Conservation (phyloP, 1,140 invertebrate genomes). For the Bombus superbus region DNA sequence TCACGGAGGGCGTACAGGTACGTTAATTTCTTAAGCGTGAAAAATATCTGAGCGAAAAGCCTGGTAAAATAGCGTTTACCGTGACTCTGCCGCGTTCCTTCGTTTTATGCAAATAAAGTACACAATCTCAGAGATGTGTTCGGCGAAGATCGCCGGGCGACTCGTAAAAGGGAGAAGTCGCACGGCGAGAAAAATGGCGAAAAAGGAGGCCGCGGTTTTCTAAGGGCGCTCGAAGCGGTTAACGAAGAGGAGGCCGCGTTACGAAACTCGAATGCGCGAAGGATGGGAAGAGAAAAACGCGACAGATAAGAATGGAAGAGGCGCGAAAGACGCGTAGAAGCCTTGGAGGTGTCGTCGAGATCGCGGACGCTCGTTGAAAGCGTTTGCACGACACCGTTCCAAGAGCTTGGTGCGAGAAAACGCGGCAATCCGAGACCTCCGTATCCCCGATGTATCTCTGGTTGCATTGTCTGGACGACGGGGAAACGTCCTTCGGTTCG, state of each 20-base stretch:
- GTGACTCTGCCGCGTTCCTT: not conserved
- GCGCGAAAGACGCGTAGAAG: not conserved
- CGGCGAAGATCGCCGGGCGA: not conserved
- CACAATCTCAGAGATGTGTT: not conserved
- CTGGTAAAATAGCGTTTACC: not conserved
- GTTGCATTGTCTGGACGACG: slow-evolving; percentile 58
- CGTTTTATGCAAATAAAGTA: not conserved
- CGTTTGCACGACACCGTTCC: slow-evolving; percentile 28
- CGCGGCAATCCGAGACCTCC: slow-evolving; percentile 31
- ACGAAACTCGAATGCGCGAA: slow-evolving; percentile 3
- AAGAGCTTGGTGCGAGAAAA: slow-evolving; percentile 32
- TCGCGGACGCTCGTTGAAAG: slow-evolving; percentile 33
- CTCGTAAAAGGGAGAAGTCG: not conserved
- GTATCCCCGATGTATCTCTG: slow-evolving; percentile 8
- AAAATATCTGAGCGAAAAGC: not conserved
- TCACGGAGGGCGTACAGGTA: too few species aligned
- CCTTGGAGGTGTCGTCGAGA: slow-evolving; percentile 47
- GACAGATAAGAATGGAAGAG: not conserved
- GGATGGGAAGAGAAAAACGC: not conserved
- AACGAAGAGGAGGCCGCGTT: slow-evolving; percentile 23
- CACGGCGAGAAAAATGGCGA: not conserved
- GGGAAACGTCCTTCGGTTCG: slow-evolving; percentile 50
- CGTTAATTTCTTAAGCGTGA: too few species aligned
- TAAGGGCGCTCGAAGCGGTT: slow-evolving; percentile 9
- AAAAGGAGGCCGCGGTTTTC: slow-evolving; percentile 41